These are phyloP conservation scores for Alloplasta piceator DNA, from an alignment of 2,888 invertebrate genomes.

Conservation along the genomic window DNA sequence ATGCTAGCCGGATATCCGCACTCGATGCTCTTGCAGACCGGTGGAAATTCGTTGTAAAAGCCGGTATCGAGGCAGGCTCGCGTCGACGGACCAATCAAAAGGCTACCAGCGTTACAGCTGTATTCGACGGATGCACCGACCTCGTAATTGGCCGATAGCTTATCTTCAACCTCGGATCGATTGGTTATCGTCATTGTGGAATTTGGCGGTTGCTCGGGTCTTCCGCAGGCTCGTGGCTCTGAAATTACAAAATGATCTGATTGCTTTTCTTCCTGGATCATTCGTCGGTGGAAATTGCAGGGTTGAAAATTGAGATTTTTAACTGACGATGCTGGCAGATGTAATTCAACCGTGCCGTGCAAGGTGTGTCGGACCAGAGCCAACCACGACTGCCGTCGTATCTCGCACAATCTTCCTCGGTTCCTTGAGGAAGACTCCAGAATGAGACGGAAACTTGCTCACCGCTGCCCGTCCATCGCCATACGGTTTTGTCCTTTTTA, in stretches of 20 bases:
- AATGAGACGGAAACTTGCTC: conserved; percentile 95
- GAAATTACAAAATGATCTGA: conserved; percentile 61
- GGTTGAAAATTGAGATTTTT: background rate
- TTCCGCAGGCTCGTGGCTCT: conserved; percentile 96
- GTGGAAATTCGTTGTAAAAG: conserved; percentile 96
- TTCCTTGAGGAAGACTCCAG: conserved; percentile 93
- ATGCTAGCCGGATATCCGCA: conserved; percentile 96
- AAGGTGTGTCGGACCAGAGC: conserved; percentile 97
- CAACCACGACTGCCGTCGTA: conserved; percentile 97
- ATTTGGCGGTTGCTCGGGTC: conserved; percentile 96
- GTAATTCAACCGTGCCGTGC: conserved; percentile 92
- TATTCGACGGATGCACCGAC: conserved; percentile 94
- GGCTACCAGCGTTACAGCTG: conserved; percentile 92
- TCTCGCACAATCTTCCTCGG: conserved; percentile 92
- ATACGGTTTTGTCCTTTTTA: conserved; percentile 89
- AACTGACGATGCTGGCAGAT: conserved; percentile 97
- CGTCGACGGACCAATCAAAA: conserved; percentile 93
- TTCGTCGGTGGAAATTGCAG: background rate
- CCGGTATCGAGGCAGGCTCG: conserved; percentile 95
- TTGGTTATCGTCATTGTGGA: conserved; percentile 89
- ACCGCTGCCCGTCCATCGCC: conserved; percentile 94
- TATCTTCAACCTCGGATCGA: conserved; percentile 83
- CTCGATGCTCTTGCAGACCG: conserved; percentile 96
- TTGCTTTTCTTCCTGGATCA: too few species aligned
- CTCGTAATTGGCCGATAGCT: conserved; percentile 84